Conservation (phyloP, 2,888 invertebrate genomes). For the Chelonus formosanus region DNA sequence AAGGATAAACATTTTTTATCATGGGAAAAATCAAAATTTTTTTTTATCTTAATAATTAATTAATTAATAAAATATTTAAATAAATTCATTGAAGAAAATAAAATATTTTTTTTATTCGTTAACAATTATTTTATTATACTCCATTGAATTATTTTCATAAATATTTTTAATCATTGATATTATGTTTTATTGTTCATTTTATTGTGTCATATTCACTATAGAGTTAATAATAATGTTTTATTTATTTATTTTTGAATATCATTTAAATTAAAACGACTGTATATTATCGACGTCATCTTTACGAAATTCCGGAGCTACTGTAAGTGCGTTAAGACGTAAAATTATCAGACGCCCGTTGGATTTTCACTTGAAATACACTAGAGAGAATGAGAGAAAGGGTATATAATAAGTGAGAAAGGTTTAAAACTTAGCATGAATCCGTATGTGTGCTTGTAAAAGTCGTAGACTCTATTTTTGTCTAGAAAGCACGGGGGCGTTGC, state of each 20-base stretch:
- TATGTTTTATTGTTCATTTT: constrained; percentile 4
- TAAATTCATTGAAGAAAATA: constrained; percentile 14
- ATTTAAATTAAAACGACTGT: neutral
- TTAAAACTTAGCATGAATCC: constrained; percentile 9
- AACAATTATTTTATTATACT: constrained; percentile 6
- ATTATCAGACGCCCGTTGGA: constrained; percentile 25
- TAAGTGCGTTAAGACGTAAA: constrained; percentile 25
- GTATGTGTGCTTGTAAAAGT: constrained; percentile 45
- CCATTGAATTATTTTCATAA: neutral
- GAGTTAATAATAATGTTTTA: too few species aligned
- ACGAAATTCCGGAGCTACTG: neutral
- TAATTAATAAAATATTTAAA: constrained; percentile 15
- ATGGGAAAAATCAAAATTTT: constrained; percentile 28
- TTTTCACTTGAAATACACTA: constrained; percentile 24
- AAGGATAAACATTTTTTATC: constrained; percentile 36
- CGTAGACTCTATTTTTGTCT: constrained; percentile 55
- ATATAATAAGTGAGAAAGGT: constrained; percentile 25
- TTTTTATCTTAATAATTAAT: constrained; percentile 20
- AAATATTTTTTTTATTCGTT: neutral
- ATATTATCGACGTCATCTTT: neutral
- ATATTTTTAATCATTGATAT: constrained; percentile 9
- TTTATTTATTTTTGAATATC: neutral
- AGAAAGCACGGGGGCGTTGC: constrained; percentile 55
- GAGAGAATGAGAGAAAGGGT: neutral
- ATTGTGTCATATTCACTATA: too few species aligned